Percentiles rank a stretch among this genome's conserved stretches.
Conservation (phyloP, 2,797 vertebrate genomes). For the Pelobates cultripes region DNA sequence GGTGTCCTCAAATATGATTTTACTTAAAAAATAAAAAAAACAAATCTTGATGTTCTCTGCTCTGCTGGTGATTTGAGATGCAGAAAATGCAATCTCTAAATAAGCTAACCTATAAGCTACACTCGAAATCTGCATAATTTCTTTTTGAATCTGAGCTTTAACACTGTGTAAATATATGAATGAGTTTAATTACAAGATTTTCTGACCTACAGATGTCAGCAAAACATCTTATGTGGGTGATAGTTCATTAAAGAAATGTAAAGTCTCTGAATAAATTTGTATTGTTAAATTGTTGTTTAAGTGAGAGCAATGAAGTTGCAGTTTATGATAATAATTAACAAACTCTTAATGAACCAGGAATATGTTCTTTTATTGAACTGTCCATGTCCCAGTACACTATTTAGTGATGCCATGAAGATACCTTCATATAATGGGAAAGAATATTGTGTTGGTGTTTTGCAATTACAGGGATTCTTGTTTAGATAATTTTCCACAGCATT, state of each 20-base stretch:
- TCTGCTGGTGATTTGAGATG: too few relatives aligned
- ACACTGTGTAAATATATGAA: too few relatives aligned
- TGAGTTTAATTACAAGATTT: too few relatives aligned
- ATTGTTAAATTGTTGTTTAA: slow-evolving; percentile 22
- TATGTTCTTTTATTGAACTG: slow-evolving; percentile 25
- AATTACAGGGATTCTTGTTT: slow-evolving; percentile 51
- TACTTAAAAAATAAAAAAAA: too few relatives aligned
- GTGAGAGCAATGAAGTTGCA: slow-evolving; percentile 24
- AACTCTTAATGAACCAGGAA: slow-evolving; percentile 33
- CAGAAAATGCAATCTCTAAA: too few relatives aligned
- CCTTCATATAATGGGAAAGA: slow-evolving; percentile 25
- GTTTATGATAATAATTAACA: slow-evolving; percentile 35
- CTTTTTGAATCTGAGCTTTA: too few relatives aligned
- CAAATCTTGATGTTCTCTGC: too few relatives aligned
- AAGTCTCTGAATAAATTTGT: slow-evolving; percentile 20
- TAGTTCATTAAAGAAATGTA: slow-evolving; percentile 25
- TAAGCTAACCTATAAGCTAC: too few relatives aligned
- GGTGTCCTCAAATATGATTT: too few relatives aligned
- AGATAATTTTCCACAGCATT: slow-evolving; percentile 55
- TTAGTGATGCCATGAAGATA: slow-evolving; percentile 22
- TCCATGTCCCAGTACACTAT: slow-evolving; percentile 28
- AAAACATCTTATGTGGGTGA: too few relatives aligned
- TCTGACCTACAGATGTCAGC: too few relatives aligned
- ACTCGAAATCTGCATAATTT: too few relatives aligned
- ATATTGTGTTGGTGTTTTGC: slow-evolving; percentile 47